Percentiles rank a stretch among this genome's conserved stretches.
Conservation (phyloP, 2,888 invertebrate genomes). For the Eupsilia transversa region DNA sequence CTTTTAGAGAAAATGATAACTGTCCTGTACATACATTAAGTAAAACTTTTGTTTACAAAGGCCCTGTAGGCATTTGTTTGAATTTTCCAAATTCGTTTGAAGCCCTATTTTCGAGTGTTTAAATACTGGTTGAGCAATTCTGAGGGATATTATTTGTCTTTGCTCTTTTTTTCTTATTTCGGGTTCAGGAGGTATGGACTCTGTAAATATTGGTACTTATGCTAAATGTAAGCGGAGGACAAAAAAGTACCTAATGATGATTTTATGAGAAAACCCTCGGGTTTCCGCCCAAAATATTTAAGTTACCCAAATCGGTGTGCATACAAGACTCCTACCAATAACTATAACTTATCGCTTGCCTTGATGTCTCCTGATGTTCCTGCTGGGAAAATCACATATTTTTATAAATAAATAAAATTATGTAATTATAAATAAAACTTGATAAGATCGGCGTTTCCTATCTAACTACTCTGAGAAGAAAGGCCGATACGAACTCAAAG, state of each 20-base stretch:
- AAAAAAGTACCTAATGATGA: constrained; percentile 2
- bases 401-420: neutral
- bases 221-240: constrained; percentile 3
- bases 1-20: constrained; percentile 38
- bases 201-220: constrained; percentile 54
- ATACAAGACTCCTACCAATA: neutral
- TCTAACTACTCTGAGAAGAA: no score
- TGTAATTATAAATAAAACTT: no score
- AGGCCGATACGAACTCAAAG: no score
- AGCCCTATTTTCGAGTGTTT: constrained; percentile 50
- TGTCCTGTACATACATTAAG: constrained; percentile 34
- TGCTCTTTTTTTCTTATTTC: constrained; percentile 55
- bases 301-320: neutral
- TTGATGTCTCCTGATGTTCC: neutral
- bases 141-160: constrained; percentile 60
- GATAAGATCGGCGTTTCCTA: no score
- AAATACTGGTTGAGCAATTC: constrained; percentile 61
- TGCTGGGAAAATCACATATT: neutral
- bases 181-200: constrained; percentile 30
- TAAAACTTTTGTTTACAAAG: constrained; percentile 58
- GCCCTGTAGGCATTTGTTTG: constrained; percentile 52
- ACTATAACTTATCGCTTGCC: neutral
- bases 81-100: constrained; percentile 62
- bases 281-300: neutral
- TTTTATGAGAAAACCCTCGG: neutral